Conservation (phyloP, 2,113 vertebrate species). For the Ornithorhynchus anatinus region DNA sequence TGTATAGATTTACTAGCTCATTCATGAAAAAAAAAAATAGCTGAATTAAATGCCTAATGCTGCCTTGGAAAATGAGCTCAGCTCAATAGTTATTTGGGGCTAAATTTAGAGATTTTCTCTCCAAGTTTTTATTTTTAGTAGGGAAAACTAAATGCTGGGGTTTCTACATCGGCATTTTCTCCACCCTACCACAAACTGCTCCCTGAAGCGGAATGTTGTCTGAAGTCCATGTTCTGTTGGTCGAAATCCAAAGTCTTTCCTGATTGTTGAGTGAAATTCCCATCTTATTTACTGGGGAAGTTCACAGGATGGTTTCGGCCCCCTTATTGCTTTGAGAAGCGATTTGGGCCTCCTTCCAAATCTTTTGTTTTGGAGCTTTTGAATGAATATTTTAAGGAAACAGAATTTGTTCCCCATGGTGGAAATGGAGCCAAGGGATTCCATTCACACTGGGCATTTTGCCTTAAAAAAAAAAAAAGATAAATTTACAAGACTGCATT, state of each 20-base stretch:
- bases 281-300: slow-evolving; percentile 47
- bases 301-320: slow-evolving; percentile 34
- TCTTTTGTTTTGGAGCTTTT: slow-evolving; percentile 30
- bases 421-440: slow-evolving; percentile 30
- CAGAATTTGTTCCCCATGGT: slow-evolving; percentile 17
- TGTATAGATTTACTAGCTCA: slow-evolving; percentile 39
- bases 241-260: slow-evolving; percentile 56
- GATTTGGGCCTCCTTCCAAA: slow-evolving; percentile 56
- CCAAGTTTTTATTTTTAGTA: slow-evolving; percentile 64
- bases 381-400: slow-evolving; percentile 47
- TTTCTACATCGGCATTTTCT: slow-evolving; percentile 53
- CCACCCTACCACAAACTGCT: slow-evolving; percentile 55
- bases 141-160: slow-evolving; percentile 48
- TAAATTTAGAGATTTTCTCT: slow-evolving; percentile 47
- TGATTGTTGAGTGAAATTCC: slow-evolving; percentile 54
- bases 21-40: slow-evolving; percentile 44
- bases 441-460: slow-evolving; percentile 36
- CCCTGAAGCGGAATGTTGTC: slow-evolving; percentile 54
- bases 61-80: slow-evolving; percentile 46
- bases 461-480: slow-evolving; percentile 22
- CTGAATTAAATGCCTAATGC: slow-evolving; percentile 50
- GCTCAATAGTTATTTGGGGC: slow-evolving; percentile 27
- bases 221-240: slow-evolving; percentile 61
- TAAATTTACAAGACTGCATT: background rate
- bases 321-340: slow-evolving; percentile 54